Evolutionary conservation across 2,113 vertebrate genomes (phyloP).

Genomic region (Noctilio leporinus): DNA sequence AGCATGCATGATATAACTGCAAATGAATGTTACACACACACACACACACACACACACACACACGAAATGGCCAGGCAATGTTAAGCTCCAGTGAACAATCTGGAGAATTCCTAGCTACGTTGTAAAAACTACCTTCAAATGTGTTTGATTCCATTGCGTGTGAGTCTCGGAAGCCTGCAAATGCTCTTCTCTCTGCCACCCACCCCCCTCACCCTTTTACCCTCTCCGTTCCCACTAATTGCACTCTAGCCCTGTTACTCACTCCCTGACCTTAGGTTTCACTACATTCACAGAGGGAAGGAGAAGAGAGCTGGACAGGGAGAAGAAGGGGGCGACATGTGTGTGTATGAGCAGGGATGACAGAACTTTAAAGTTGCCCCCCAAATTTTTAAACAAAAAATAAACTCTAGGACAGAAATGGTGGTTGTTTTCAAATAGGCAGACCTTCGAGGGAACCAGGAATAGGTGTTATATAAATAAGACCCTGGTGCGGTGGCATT

Average conservation of each 20-base stretch:
- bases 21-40: not conserved
- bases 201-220: not conserved
- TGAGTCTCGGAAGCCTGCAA: not conserved
- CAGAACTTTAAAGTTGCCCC: fast-evolving
- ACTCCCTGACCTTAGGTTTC: not conserved
- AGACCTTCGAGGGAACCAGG: not conserved
- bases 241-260: not conserved
- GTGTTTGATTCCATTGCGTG: not conserved
- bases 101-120: not conserved
- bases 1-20: not conserved
- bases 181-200: not conserved
- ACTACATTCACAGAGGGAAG: not conserved
- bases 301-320: not conserved
- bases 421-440: not conserved
- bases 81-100: not conserved
- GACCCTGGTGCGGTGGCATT: not conserved
- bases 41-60: not conserved
- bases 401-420: not conserved
- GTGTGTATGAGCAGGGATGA: not conserved
- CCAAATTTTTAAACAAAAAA: not conserved
- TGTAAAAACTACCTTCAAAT: not conserved
- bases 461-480: not conserved
- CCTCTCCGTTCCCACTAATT: not conserved
- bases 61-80: not conserved
- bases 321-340: not conserved